A percentile compares a stretch with the other conserved stretches of the same genome.
These are phyloP conservation scores for Lycophotia porphyrea DNA, from an alignment of 2,888 invertebrate species.

Conservation along the genomic window DNA sequence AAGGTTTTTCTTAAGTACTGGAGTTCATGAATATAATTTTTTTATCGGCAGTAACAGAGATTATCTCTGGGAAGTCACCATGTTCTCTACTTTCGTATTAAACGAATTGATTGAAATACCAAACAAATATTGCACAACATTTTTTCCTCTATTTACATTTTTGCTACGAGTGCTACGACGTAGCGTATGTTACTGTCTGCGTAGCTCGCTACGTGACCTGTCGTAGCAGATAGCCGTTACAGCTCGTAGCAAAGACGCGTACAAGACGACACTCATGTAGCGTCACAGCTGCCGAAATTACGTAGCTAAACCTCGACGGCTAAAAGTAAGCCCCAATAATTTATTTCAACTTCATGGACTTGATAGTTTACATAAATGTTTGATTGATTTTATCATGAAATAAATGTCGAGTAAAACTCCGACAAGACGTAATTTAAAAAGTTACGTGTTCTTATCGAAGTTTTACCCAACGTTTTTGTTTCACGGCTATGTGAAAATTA, in stretches of 20 bases:
- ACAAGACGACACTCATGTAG: not conserved
- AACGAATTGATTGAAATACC: not conserved
- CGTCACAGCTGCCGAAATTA: not conserved
- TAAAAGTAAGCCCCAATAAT: not conserved
- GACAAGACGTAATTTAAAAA: too few relatives aligned
- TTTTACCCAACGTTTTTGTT: too few relatives aligned
- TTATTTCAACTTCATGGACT: not conserved
- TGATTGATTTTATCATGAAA: not conserved
- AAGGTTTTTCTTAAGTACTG: too few relatives aligned
- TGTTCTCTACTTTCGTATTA: not conserved
- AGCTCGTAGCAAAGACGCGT: constrained; percentile 1
- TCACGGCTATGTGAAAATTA: not conserved
- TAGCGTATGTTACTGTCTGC: constrained; percentile 17
- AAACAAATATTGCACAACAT: not conserved
- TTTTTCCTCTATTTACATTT: not conserved
- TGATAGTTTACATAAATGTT: not conserved
- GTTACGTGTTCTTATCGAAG: not conserved
- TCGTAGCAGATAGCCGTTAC: constrained; percentile 16
- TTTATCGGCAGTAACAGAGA: not conserved
- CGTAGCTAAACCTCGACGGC: not conserved
- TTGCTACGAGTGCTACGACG: constrained; percentile 38
- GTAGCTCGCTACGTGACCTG: constrained; percentile 9
- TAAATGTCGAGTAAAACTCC: too few relatives aligned
- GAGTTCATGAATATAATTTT: too few relatives aligned
- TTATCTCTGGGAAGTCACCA: not conserved